phyloP scores from a whole-genome alignment of 2,113 vertebrate species.

The Sinosuthora webbiana region DNA sequence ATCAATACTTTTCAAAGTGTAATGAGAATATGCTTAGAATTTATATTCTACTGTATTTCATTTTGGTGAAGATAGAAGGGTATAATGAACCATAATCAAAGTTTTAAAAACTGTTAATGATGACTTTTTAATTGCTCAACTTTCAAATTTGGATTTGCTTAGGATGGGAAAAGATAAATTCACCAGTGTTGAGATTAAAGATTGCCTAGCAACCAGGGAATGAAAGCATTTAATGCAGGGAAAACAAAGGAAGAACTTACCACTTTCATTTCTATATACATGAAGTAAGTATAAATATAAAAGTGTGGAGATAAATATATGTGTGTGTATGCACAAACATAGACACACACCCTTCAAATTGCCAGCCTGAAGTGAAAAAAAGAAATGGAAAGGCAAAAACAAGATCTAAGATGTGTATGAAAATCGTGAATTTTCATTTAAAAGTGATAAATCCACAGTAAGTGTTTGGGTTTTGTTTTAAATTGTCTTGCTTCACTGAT shows the following conservation, averaged over 20 bases:
- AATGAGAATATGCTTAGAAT: neutral
- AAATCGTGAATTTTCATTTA: neutral
- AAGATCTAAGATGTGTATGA: neutral
- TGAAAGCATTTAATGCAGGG: neutral
- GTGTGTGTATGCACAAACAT: neutral
- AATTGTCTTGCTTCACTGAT: neutral
- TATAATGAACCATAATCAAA: neutral
- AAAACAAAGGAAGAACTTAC: neutral
- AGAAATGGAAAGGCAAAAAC: neutral
- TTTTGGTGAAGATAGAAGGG: neutral
- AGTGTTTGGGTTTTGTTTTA: neutral
- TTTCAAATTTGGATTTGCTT: slow-evolving; percentile 7
- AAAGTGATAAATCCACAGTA: neutral
- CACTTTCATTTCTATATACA: neutral
- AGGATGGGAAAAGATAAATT: neutral
- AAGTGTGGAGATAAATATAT: neutral
- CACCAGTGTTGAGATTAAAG: neutral
- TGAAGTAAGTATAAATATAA: neutral
- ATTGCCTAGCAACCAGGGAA: neutral
- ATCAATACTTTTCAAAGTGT: neutral
- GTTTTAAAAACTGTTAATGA: neutral
- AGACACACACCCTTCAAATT: neutral
- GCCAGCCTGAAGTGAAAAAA: neutral
- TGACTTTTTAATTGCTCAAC: neutral
- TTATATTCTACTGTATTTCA: neutral